Base-by-base conservation (phyloP, 1,140 invertebrate species). In the Trialeurodes vaporariorum region DNA sequence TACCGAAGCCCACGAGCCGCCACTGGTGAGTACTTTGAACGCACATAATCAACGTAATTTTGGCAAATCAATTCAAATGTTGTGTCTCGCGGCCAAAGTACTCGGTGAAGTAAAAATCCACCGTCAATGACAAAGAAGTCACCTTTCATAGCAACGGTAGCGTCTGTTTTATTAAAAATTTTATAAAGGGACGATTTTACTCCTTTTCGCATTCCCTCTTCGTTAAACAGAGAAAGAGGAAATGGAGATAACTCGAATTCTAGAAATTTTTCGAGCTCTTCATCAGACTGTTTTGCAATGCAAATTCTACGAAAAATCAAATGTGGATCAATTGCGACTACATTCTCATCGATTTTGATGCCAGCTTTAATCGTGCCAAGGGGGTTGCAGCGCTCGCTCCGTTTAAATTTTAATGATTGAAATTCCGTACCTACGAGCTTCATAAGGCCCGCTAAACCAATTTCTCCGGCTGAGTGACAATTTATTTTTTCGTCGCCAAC, bases 291-390 rank as follows among this genome's bases (percentile, higher is more conserved):
- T 70, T 78, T 76, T 24, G 62, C 59, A 59, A 75, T 70, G 69
- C 62, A 73, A 68, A 78, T 78, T 70, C 77, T 70, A 67, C 78
- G 76, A 70, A 79, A 78, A 2, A 78, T 71, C 70, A 77, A 70
- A 26, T 77, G 63, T 71, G 76, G 77, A 70, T 78, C 74, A 25
- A 79, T 61, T 59, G 73, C 21, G 61, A 78, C 71, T 70, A 71
- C 74, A 66, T 70, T 67, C 70, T 77, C 69, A 67, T 76, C 68
- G 65, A 73, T 72, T 71, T 74, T 73, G 27, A 72, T 9, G 11
- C 13, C 11, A 5, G 27, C 23, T 17, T 34, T 67, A 2, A 67
- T 27, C 2, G 61, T n/a, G 26, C 59, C 17, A 2, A 72, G 24
- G 26, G 75, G 71, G 12, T 74, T 21, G 27, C 74, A 73, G 68